phyloP scores from a whole-genome alignment of 2,888 invertebrate species.

The Netelia melanura region DNA sequence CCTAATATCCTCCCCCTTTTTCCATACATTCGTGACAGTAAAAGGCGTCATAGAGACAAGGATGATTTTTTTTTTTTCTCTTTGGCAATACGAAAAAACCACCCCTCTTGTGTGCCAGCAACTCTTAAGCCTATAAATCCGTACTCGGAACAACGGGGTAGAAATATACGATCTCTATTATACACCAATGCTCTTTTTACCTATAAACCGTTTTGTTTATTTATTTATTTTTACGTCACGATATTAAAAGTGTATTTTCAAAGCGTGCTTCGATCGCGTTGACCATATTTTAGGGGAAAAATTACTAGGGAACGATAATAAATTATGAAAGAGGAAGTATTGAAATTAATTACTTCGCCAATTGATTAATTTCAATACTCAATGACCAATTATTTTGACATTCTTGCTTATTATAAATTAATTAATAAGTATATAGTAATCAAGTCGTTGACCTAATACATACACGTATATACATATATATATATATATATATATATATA shows the following conservation, averaged over 20 bases:
- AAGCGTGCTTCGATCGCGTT: background rate
- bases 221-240: background rate
- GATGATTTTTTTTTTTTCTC: constrained; percentile 29
- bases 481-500: too few species aligned
- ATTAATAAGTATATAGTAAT: background rate
- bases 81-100: constrained; percentile 18
- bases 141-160: too few species aligned
- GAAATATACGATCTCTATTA: too few species aligned
- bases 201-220: too few species aligned
- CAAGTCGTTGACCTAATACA: too few species aligned
- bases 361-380: constrained; percentile 6
- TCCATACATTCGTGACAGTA: constrained; percentile 27
- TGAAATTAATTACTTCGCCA: background rate
- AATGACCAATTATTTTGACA: background rate
- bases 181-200: too few species aligned
- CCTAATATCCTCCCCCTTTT: constrained; percentile 29
- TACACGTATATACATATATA: too few species aligned
- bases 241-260: background rate
- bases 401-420: background rate
- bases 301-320: background rate
- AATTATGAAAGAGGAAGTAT: constrained; percentile 3
- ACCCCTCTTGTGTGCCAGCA: background rate
- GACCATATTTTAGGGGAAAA: background rate
- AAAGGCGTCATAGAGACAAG: constrained; percentile 8
- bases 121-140: background rate